A percentile compares a stretch with the other conserved stretches of the same genome.
Evolutionary conservation across 2,797 vertebrate species (phyloP).

Genomic region (Crocodylus rhombifer): DNA sequence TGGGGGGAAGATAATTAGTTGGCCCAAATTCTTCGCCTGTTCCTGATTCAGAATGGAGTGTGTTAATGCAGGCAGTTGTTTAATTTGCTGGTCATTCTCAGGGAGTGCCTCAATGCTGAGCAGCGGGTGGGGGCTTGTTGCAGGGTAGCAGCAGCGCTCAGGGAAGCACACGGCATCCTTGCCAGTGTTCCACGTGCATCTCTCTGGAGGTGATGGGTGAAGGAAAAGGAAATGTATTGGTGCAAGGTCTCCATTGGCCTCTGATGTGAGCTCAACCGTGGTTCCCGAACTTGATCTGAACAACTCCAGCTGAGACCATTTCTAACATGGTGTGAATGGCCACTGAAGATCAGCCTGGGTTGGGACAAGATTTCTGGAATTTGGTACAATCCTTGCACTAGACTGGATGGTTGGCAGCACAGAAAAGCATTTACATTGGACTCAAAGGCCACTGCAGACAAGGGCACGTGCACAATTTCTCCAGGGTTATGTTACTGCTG

Average conservation of each 20-base stretch:
- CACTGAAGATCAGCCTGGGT: neutral
- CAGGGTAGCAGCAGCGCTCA: neutral
- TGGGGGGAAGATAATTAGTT: constrained; percentile 23
- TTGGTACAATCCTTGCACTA: neutral
- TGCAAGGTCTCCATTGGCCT: too few relatives aligned
- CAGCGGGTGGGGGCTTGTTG: neutral
- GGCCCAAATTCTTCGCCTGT: constrained; percentile 33
- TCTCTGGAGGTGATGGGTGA: neutral
- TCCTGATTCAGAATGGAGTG: constrained; percentile 32
- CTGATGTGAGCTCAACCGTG: accelerated
- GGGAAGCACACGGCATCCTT: neutral
- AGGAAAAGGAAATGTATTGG: too few relatives aligned
- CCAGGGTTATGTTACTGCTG: neutral
- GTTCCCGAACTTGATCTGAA: neutral
- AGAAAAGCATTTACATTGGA: neutral
- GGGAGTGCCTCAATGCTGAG: neutral
- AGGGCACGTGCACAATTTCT: accelerated
- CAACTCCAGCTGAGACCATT: neutral
- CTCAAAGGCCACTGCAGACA: neutral
- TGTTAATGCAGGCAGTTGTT: constrained; percentile 56
- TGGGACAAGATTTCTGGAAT: neutral
- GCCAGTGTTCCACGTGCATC: neutral
- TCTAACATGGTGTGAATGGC: neutral
- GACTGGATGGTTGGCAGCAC: too few relatives aligned
- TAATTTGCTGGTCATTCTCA: constrained; percentile 34